Base-by-base conservation (phyloP, 2,797 vertebrate species). In the Enteromius afrohamiltoni region DNA sequence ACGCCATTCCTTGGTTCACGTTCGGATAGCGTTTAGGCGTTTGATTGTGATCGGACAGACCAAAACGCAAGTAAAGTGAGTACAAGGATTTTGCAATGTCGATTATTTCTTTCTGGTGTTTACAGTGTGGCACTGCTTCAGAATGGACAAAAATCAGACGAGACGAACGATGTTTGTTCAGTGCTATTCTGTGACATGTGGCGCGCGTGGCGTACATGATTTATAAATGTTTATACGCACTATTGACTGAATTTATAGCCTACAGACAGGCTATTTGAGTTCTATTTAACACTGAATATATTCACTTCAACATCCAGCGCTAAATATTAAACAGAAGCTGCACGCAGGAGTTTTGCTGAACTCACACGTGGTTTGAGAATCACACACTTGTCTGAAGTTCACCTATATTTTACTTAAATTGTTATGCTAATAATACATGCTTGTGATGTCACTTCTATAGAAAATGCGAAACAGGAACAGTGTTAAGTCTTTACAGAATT, bases 341-440 rank as follows among this genome's bases (percentile, higher is more conserved):
- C 21, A n/a, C 11, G 29, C 29, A 14, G 2, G 26, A 68, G 47
- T 16, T 55, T 3, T 29, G 23, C 55, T 42, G 19, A 16, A n/a
- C 23, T 60, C 51, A 45, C 79, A 82, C 69, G 80, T 82, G 80
- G 42, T 64, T 64, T 37, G 42, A 23, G 14, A 47, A 23, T 23
- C n/a, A 53, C 45, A 62, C 47, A 23, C 21, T 21, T 21, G 17
- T 37, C 64, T 34, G 31, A 23, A 9, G 51, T 40, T 37, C 73
- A 58, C 8, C 13, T 23, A 1, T 0, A 26, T 55, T 55, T 14
- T 29, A 26, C 4, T 19, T 19, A 8, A 65, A 9, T 8, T 8
- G 14, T 34, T 34, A 31, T 34, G 26, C 26, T n/a, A 21, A 23
- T 23, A 10, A 9, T 40, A 17, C 34, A 37, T 3, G 11, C 4